Evolutionary conservation across 2,888 invertebrate genomes (phyloP).

Genomic region (Sicus ferrugineus): DNA sequence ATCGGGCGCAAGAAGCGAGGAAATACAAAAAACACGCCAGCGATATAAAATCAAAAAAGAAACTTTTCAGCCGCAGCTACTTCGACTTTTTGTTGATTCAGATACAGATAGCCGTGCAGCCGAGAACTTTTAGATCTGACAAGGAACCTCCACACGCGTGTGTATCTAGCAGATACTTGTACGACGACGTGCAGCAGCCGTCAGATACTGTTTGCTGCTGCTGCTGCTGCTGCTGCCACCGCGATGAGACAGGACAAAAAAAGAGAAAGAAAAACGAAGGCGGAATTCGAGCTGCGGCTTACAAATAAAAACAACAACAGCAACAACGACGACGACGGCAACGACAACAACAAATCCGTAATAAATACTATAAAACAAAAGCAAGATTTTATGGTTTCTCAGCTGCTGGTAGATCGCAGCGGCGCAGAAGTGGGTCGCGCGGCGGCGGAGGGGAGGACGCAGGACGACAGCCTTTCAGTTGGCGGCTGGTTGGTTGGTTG

Average conservation of each 20-base stretch:
- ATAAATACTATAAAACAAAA: slow-evolving; percentile 29
- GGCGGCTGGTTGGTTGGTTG: background rate
- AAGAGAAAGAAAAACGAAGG: slow-evolving; percentile 22
- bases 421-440: background rate
- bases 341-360: slow-evolving; percentile 13
- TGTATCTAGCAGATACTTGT: slow-evolving; percentile 21
- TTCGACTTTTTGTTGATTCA: slow-evolving; percentile 12
- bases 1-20: too few relatives aligned
- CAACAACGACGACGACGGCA: background rate
- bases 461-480: background rate
- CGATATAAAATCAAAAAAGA: slow-evolving; percentile 27
- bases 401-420: slow-evolving; percentile 1
- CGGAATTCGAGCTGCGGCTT: slow-evolving; percentile 10
- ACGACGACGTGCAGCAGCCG: background rate
- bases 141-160: slow-evolving; percentile 6
- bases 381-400: slow-evolving; percentile 33
- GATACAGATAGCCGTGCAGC: slow-evolving; percentile 23
- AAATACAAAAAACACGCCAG: background rate
- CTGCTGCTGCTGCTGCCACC: background rate
- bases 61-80: slow-evolving; percentile 26
- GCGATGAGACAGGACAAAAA: slow-evolving; percentile 13
- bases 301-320: slow-evolving; percentile 13
- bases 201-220: background rate
- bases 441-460: background rate
- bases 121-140: background rate